Evolutionary conservation across 2,797 vertebrate genomes (phyloP), one percentile per base, ranked within the genome.

Genomic region (Podargus strigoides): DNA sequence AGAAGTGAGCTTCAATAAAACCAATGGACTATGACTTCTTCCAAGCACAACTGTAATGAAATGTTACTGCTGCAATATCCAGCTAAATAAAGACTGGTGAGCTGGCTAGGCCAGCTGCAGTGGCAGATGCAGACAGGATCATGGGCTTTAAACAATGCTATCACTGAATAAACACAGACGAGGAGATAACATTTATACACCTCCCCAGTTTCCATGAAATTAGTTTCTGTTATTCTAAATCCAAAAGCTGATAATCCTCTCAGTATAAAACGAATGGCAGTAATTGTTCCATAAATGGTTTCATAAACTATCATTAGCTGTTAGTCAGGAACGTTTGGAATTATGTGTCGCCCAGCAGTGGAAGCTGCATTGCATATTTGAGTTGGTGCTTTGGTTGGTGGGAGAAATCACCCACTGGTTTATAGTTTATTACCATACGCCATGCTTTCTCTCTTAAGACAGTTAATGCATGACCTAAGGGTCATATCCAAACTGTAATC

Each of bases 1-100:
- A 89, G 19, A 93, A 96, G 91, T 69, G 86, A 85, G 75, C 89
- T 87, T 92, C 96, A 93, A 95, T 98, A 97, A 98, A 98, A 95
- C 91, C 97, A 97, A 97, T 92, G 87, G 95, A 88, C 97, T 96
- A 94, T 96, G 97, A 98, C 97, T 97, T 92, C 90, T 94, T 76
- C 44, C 78, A 77, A 94, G 94, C 94, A 94, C 83, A 88, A 92
- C 82, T 83, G 58, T 95, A 96, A 90, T 96, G 97, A 96, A 97
- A 95, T 30, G 93, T 96, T 94, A 94, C 85, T 93, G 96, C 94
- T 60, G 49, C 32, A 87, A 94, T 93, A 95, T 68, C 36, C 70
- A 75, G 89, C 88, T 95, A 92, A 95, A 97, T 92, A 81, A 96
- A 94, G 93, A 76, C 73, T 92, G 89, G 79, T 91, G 90, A 87